Base-by-base conservation (phyloP, 2,113 vertebrate species). In the Labeo rohita region DNA sequence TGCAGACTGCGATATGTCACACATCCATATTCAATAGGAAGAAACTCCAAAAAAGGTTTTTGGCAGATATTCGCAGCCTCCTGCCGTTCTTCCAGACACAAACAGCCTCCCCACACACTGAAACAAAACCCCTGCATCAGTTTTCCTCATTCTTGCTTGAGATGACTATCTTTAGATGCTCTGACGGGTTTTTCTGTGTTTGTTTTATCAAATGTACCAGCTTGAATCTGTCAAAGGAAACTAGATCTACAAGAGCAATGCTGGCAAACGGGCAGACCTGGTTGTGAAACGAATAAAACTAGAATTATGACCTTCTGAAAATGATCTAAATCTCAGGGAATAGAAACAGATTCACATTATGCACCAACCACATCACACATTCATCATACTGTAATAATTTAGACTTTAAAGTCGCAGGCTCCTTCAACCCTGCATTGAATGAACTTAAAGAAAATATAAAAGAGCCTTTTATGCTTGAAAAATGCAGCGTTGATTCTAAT, bases 121-220 rank as follows among this genome's bases (percentile, higher is more conserved):
- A 86, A 84, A 85, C 80, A 80, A 76, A 85, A 72, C 43, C 16
- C 16, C 16, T 21, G 68, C 59, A 85, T 87, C 83, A 39, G 23
- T 23, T 83, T 80, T 39, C 63, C 79, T 59, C 83, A 54, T 59
- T 78, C 28, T 77, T 63, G 34, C 10, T 65, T 61, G 39, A 80
- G 78, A 45, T 65, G 39, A 28, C 79, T 65, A 65, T 80, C 36
- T 80, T 65, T 65, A 66, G 59, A 65, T 15, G 2, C 59, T 43
- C 45, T 52, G 49, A 9, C 34, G 75, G 74, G 21, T 54, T 70
- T 74, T 74, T 54, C 49, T 36, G 49, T 36, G 36, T n/a, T 13
- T n/a, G 18, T 80, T 63, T 45, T 34, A 54, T 52, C 36, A 80
- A 45, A 63, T 47, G 56, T 54, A 47, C 54, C 56, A 39, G 36